These are phyloP conservation scores for Raja brachyura DNA, from an alignment of 2,113 vertebrate species.

Conservation along the genomic window DNA sequence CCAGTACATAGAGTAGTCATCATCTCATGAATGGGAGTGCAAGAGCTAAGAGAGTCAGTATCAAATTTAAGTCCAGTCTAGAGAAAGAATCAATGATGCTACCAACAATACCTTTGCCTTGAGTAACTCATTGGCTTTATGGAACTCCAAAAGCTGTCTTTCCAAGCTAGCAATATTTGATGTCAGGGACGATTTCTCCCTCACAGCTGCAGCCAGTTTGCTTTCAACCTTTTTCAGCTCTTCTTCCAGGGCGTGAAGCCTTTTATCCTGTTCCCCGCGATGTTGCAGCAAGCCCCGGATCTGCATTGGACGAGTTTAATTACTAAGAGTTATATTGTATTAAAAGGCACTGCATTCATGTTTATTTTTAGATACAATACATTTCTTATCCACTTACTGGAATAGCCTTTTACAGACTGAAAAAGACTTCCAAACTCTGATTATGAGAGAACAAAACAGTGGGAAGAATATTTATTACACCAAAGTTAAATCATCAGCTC, in stretches of 20 bases:
- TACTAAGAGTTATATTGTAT: neutral
- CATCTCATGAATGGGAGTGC: neutral
- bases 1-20: neutral
- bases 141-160: constrained; percentile 74
- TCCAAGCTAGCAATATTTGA: constrained; percentile 73
- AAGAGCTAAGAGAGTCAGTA: neutral
- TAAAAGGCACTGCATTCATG: neutral
- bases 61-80: neutral
- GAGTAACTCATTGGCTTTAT: constrained; percentile 75
- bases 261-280: constrained; percentile 73
- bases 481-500: neutral
- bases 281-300: constrained; percentile 77
- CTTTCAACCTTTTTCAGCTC: constrained; percentile 74
- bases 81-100: neutral
- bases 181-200: constrained; percentile 75
- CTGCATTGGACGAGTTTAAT: constrained; percentile 50
- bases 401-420: neutral
- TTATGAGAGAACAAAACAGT: neutral
- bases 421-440: neutral
- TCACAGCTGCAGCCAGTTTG: constrained; percentile 67
- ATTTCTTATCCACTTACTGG: neutral
- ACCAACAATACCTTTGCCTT: constrained; percentile 75
- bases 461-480: neutral
- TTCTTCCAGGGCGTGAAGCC: constrained; percentile 64
- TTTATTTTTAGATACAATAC: neutral